Evolutionary conservation across 2,888 invertebrate species (phyloP).

Genomic region (Argyra leucocephala): DNA sequence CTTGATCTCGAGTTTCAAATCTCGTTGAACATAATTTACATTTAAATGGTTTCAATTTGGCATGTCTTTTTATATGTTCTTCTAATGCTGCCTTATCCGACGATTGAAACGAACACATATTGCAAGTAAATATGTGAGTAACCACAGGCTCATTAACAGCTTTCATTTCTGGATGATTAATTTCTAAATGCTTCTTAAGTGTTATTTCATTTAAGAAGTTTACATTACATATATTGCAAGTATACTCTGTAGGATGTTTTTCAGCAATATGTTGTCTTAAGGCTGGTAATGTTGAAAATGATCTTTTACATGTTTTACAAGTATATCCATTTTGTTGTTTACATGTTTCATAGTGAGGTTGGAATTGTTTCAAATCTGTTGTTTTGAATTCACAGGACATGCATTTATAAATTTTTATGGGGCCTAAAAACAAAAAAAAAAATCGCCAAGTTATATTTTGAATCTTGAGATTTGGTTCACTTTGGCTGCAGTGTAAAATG

Average conservation of each 20-base stretch:
- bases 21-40: constrained; percentile 43
- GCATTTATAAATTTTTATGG: constrained; percentile 43
- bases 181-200: constrained; percentile 42
- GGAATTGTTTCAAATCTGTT: constrained; percentile 41
- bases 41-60: constrained; percentile 44
- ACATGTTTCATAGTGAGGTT: constrained; percentile 42
- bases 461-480: too few relatives aligned
- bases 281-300: constrained; percentile 39
- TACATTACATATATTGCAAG: constrained; percentile 40
- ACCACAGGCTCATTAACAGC: constrained; percentile 27
- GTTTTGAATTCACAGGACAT: constrained; percentile 44
- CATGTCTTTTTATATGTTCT: constrained; percentile 42
- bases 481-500: too few relatives aligned
- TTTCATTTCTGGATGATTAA: constrained; percentile 35
- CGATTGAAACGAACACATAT: constrained; percentile 41
- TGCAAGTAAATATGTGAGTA: constrained; percentile 38
- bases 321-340: constrained; percentile 37
- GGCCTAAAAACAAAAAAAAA: constrained; percentile 9
- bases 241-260: constrained; percentile 36
- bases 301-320: constrained; percentile 42
- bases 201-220: constrained; percentile 39
- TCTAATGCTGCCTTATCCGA: constrained; percentile 40
- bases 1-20: constrained; percentile 43
- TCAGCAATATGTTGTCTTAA: constrained; percentile 42
- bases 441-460: too few relatives aligned